Percentiles rank a stretch among this genome's conserved stretches.
Conservation (phyloP, 2,797 vertebrate species). For the Peromyscus melanophrys region DNA sequence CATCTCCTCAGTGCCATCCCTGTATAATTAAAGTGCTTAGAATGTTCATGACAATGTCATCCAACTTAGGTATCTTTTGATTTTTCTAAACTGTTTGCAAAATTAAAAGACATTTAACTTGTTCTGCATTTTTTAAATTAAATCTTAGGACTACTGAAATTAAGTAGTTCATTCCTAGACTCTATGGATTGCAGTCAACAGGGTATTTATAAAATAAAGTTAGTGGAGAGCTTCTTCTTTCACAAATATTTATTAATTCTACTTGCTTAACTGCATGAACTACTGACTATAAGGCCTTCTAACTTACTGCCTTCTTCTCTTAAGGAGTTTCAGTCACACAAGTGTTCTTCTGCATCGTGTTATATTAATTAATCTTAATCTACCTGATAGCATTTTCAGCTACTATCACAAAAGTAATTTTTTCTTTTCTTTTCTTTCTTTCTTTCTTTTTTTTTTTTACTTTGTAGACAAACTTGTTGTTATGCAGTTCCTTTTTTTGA, state of each 20-base stretch:
- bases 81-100: not conserved
- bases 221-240: not conserved
- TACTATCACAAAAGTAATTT: not conserved
- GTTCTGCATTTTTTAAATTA: not conserved
- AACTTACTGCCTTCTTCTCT: not conserved
- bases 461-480: not conserved
- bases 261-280: not conserved
- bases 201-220: conserved; percentile 23
- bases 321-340: not conserved
- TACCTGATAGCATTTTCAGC: not conserved
- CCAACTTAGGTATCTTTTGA: not conserved
- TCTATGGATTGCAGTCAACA: not conserved
- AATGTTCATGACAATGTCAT: not conserved
- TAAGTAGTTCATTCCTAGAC: not conserved
- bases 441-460: not conserved
- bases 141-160: not conserved
- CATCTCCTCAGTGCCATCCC: not conserved
- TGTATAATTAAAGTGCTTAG: not conserved
- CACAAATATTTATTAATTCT: not conserved
- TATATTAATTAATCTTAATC: not conserved
- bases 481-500: not conserved
- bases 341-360: not conserved
- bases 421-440: not conserved
- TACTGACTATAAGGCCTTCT: not conserved
- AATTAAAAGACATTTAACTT: not conserved